Base-by-base conservation (phyloP, 37 sponge, comb jelly and placozoan genomes). In the Crambe crambe region DNA sequence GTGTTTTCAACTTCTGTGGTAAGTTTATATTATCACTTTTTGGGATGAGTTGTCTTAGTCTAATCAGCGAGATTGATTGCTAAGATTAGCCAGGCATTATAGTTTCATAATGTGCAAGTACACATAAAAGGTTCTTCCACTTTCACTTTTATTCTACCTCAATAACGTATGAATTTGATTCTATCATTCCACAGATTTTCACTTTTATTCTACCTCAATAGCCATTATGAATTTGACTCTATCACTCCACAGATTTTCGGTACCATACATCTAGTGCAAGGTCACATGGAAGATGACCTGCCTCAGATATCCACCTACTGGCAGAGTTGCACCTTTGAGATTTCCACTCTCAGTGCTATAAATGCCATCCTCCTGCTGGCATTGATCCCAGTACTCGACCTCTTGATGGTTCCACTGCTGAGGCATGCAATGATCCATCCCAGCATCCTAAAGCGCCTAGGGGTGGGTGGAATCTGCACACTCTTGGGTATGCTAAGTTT, bases 161-260 rank as follows among this genome's bases (percentile, higher is more conserved):
- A n/a, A n/a, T n/a, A n/a, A n/a, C n/a, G n/a, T n/a, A n/a, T n/a
- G n/a, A n/a, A n/a, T n/a, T n/a, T n/a, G n/a, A n/a, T n/a, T n/a
- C n/a, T n/a, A n/a, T n/a, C n/a, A n/a, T n/a, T n/a, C n/a, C n/a
- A n/a, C n/a, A n/a, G n/a, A n/a, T n/a, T n/a, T n/a, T n/a, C n/a
- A n/a, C n/a, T n/a, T n/a, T n/a, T n/a, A n/a, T n/a, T n/a, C n/a
- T n/a, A n/a, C n/a, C n/a, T n/a, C n/a, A n/a, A n/a, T n/a, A n/a
- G n/a, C n/a, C n/a, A n/a, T n/a, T n/a, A n/a, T n/a, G n/a, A n/a
- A n/a, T n/a, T n/a, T n/a, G n/a, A n/a, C n/a, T n/a, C n/a, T n/a
- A n/a, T n/a, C n/a, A n/a, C n/a, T n/a, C n/a, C n/a, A n/a, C 61
- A 85, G 85, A 78, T 85, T 22, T 62, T 72, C 62, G 42, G 56